Evolutionary conservation across 2,797 vertebrate species (phyloP), one percentile per base, ranked within the genome.

Genomic region (Zenarchopterus dispar): DNA sequence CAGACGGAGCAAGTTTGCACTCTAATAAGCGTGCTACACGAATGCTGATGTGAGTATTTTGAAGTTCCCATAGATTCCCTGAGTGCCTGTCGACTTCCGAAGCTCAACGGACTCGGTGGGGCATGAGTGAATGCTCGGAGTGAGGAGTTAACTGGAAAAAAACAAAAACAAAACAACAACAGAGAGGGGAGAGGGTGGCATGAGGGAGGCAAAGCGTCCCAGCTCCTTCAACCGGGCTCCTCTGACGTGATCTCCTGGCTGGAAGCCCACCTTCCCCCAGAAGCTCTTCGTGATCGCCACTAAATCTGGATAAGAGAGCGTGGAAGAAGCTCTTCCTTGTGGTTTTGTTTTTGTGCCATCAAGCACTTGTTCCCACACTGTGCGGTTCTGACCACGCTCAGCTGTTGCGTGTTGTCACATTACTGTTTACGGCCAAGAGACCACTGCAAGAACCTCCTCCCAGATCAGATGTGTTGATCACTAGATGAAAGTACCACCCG

Each of bases 41-140:
- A 73, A 67, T 85, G 83, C 89, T 92, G 86, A 91, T 88, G 82
- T 67, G 76, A 75, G 81, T 84, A 87, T 90, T 92, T 91, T 88
- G 85, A 89, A 83, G 80, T 91, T 90, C 78, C 77, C 80, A 78
- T 75, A 86, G 81, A 81, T 86, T 89, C 84, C 77, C 78, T 75
- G 82, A 88, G 88, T 85, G 80, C 84, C 78, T 80, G 84, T 87
- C 61, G 66, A 79, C 79, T 89, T 82, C 64, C 54, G 50, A 52
- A 75, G 84, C 80, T 88, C 84, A 81, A 56, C 22, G 43, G 68
- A 78, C 72, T 87, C 86, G 81, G 64, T 78, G 78, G 80, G 79
- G 67, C 70, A 55, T 89, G 82, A 91, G 80, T 62, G 82, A 91
- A 87, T 69, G 70, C 49, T 70, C 5, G 16, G 43, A 77, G 62